phyloP scores from a whole-genome alignment of 1,140 invertebrate species.

The Orius insidiosus region DNA sequence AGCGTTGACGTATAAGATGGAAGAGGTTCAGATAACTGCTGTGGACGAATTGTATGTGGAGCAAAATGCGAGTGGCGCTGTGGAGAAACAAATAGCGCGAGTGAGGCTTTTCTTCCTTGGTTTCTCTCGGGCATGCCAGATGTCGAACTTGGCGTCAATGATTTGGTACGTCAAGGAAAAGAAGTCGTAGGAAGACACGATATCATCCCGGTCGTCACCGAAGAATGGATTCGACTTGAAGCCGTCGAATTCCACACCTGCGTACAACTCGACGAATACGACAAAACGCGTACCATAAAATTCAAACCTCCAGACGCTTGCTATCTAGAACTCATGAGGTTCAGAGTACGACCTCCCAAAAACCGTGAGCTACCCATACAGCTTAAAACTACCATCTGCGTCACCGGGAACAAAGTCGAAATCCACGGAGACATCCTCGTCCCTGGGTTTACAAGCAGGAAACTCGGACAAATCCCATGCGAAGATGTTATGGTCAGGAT shows the following conservation, averaged over 20 bases:
- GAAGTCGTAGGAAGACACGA: conserved; percentile 98
- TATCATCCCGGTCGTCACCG: conserved; percentile 97
- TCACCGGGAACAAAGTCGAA: conserved; percentile 78
- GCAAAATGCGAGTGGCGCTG: conserved; percentile 67
- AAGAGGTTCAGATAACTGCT: conserved; percentile 90
- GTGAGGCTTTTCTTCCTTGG: conserved; percentile 90
- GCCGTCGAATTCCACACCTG: conserved; percentile 86
- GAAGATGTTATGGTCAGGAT: conserved; percentile 94
- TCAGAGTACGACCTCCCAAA: conserved; percentile 85
- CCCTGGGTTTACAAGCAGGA: conserved; percentile 87
- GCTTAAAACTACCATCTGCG: conserved; percentile 71
- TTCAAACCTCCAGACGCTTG: conserved; percentile 97
- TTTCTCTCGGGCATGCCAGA: conserved; percentile 87
- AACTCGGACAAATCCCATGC: conserved; percentile 87
- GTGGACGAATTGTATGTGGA: conserved; percentile 94
- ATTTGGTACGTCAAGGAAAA: conserved; percentile 87
- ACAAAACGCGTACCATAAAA: conserved; percentile 80
- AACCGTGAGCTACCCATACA: conserved; percentile 94
- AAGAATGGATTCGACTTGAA: conserved; percentile 97
- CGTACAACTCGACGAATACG: conserved; percentile 82
- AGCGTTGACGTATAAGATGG: conserved; percentile 89
- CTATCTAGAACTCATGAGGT: conserved; percentile 93
- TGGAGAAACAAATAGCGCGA: conserved; percentile 83
- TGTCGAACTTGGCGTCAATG: conserved; percentile 93
- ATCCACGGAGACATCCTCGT: conserved; percentile 86